Evolutionary conservation across 64 coral and sea anemone species (phyloP).

Genomic region (Pocillopora verrucosa): DNA sequence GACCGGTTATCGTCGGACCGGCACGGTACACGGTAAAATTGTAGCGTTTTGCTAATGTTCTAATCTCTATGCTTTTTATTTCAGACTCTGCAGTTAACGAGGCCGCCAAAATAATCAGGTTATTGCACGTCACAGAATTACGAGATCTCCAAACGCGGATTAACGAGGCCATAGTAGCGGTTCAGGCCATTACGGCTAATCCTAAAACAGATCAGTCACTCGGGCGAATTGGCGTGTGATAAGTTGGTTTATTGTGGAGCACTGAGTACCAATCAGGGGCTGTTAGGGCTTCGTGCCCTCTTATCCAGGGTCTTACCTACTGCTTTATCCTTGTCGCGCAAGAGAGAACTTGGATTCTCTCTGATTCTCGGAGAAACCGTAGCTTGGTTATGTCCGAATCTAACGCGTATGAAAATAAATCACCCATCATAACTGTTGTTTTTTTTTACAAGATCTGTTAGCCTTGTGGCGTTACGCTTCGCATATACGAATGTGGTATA

Average conservation of each 20-base stretch:
- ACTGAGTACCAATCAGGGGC: background rate
- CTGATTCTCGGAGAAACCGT: too few species aligned
- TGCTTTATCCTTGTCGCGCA: background rate
- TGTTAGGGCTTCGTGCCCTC: background rate
- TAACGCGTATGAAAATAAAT: too few species aligned
- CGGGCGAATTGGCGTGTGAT: conserved; percentile 81
- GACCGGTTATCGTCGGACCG: too few species aligned
- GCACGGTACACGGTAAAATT: too few species aligned
- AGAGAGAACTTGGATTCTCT: too few species aligned
- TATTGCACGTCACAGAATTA: conserved; percentile 85
- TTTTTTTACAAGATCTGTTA: too few species aligned
- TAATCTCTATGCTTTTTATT: background rate
- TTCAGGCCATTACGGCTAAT: conserved; percentile 88
- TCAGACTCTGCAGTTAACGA: conserved; percentile 96
- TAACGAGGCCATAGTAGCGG: conserved; percentile 94
- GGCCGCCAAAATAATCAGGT: conserved; percentile 91
- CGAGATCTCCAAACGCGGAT: conserved; percentile 93
- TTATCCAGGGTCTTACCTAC: conserved; percentile 1
- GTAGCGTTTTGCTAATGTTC: too few species aligned
- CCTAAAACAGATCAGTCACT: conserved; percentile 95
- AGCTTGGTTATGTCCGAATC: too few species aligned
- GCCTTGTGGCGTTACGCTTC: too few species aligned
- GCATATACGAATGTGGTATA: too few species aligned
- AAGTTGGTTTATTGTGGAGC: background rate
- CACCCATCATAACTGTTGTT: too few species aligned